phyloP scores from a whole-genome alignment of 2,888 invertebrate genomes.

The Tinea pellionella region DNA sequence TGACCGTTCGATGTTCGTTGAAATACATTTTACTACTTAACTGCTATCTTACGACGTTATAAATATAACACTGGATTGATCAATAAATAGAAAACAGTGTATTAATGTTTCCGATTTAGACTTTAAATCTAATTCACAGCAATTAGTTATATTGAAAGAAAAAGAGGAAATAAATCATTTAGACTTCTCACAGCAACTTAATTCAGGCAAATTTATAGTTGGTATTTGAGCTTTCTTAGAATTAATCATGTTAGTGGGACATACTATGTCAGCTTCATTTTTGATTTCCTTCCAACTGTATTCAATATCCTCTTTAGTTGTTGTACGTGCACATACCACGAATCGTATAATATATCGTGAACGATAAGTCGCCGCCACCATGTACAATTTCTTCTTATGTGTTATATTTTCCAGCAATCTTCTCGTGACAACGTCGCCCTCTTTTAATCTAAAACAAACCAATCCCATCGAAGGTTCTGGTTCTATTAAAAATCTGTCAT shows the following conservation, averaged over 20 bases:
- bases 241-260: conserved; percentile 27
- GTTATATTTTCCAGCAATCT: conserved; percentile 78
- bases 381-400: conserved; percentile 80
- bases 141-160: too few species aligned
- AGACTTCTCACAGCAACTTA: conserved; percentile 44
- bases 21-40: neutral
- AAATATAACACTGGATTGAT: too few species aligned
- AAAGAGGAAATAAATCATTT: too few species aligned
- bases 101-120: too few species aligned
- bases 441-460: conserved; percentile 90
- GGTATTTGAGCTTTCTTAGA: conserved; percentile 37
- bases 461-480: conserved; percentile 81
- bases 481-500: conserved; percentile 83
- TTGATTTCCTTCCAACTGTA: conserved; percentile 79
- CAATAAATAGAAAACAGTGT: too few species aligned
- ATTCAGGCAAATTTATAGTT: conserved; percentile 40
- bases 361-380: conserved; percentile 80
- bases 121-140: too few species aligned
- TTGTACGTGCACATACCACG: conserved; percentile 81
- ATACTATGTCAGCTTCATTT: conserved; percentile 58
- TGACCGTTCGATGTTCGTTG: neutral
- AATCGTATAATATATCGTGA: conserved; percentile 81
- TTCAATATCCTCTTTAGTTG: conserved; percentile 77
- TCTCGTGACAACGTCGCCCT: conserved; percentile 76
- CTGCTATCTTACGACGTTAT: too few species aligned